Base-by-base conservation (phyloP, 1,140 invertebrate genomes). In the Hyles euphorbiae region DNA sequence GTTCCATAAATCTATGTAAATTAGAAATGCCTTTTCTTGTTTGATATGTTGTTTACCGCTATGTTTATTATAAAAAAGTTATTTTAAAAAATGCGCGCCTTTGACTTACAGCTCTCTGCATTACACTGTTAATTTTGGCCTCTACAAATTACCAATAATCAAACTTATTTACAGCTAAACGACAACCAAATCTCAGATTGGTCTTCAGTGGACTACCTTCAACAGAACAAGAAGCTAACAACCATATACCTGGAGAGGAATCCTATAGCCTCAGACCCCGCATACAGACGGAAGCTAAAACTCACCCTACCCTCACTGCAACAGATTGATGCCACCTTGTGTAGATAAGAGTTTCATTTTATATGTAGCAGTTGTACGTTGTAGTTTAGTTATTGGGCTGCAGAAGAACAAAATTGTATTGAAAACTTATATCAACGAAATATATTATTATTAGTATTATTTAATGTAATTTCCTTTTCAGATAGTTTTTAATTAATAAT, bases 221-320 rank as follows among this genome's bases (percentile, higher is more conserved):
- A 91, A 46, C 70, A 90, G 0, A 94, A 98, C 67, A 94, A 93
- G 72, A 93, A 95, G 40, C 81, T 99, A 7, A 86, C 92, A 58
- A 99, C 98, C 1, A 93, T 99, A 34, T 99, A 99, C 82, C 86
- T 99, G 66, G 98, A 99, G 81, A 89, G 94, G 11, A 99, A 99
- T 91, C 98, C 98, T 0, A 87, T 99, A 2, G 92, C 93, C 0
- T 91, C 93, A 11, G 96, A 98, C 85, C 90, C 94, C 0, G 95
- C 94, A 65, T 99, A 99, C 77, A 88, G 98, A 61, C 92, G 96
- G 67, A 99, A 99, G 89, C 91, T 99, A 12, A 98, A 96, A 85
- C 81, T 99, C 45, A 91, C 94, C 6, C 87, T 98, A 22, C 97
- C 98, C 0, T 94, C 94, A 76, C 88, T 99, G 22, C 91, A 92